Evolutionary conservation across 2,797 vertebrate species (phyloP).

Genomic region (Ceryle rudis): DNA sequence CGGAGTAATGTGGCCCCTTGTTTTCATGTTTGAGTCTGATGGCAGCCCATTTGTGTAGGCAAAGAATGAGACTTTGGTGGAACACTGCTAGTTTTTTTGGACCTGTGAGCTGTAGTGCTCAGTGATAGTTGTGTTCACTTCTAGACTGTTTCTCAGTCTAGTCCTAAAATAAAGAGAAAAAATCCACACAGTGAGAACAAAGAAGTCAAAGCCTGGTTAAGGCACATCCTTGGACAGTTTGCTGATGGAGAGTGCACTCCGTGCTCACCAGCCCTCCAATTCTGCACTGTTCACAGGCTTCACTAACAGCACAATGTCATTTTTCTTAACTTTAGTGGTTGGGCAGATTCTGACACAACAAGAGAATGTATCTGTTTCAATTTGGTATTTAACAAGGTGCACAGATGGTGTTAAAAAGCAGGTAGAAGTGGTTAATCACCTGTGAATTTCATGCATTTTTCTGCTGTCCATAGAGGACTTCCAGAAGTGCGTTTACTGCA

Average conservation of each 20-base stretch:
- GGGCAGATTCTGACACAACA: slow-evolving; percentile 36
- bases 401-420: slow-evolving; percentile 75
- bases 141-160: not conserved
- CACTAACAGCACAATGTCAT: not conserved
- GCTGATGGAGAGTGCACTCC: not conserved
- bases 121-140: not conserved
- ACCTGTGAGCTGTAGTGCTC: not conserved
- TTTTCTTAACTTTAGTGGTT: slow-evolving; percentile 10
- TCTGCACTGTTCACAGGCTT: not conserved
- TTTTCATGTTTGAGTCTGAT: not conserved
- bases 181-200: not conserved
- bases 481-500: slow-evolving; percentile 20
- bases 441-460: slow-evolving; percentile 71
- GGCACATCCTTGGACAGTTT: not conserved
- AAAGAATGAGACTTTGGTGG: not conserved
- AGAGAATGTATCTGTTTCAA: slow-evolving; percentile 66
- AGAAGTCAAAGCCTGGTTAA: not conserved
- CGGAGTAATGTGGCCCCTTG: not conserved
- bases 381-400: slow-evolving; percentile 70
- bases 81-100: not conserved
- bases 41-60: not conserved
- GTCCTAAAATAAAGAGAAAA: not conserved
- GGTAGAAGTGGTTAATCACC: slow-evolving; percentile 73
- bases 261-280: not conserved
- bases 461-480: slow-evolving; percentile 34